Percentiles rank a stretch among this genome's conserved stretches.
These are phyloP conservation scores for Myotis myotis DNA, from an alignment of 2,797 vertebrate genomes.

Conservation along the genomic window DNA sequence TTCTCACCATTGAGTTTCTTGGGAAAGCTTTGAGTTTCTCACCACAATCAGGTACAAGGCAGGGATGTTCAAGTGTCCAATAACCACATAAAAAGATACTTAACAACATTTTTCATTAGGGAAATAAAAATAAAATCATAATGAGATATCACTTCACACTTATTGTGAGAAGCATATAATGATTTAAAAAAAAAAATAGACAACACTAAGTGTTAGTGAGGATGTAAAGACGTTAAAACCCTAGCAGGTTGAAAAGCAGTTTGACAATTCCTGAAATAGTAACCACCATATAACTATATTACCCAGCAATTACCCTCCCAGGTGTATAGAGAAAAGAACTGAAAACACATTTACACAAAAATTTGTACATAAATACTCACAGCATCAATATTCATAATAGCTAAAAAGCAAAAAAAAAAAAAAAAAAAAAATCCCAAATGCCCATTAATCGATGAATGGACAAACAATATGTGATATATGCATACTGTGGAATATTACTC, in stretches of 20 bases:
- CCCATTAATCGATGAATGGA: no score
- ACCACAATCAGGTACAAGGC: no score
- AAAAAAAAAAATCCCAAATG: no score
- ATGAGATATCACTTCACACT: neutral
- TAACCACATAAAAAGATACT: neutral
- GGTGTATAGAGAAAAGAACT: neutral
- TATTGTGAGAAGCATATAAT: neutral
- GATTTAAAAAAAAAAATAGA: neutral
- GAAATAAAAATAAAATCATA: neutral
- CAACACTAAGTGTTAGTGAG: neutral
- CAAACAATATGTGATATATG: no score
- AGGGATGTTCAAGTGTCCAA: neutral
- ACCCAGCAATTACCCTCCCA: neutral
- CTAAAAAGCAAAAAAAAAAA: neutral
- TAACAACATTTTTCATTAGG: neutral
- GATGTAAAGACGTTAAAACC: neutral
- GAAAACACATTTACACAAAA: neutral
- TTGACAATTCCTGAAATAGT: neutral
- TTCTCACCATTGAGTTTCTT: no score
- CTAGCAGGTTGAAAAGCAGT: no score
- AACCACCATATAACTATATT: neutral
- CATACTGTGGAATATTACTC: neutral
- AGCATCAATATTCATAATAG: neutral
- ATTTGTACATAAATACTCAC: neutral
- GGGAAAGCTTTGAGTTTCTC: no score